A percentile compares a stretch with the other conserved stretches of the same genome.
These are phyloP conservation scores for Meandrusa payeni DNA, from an alignment of 2,888 invertebrate species.

Conservation along the genomic window DNA sequence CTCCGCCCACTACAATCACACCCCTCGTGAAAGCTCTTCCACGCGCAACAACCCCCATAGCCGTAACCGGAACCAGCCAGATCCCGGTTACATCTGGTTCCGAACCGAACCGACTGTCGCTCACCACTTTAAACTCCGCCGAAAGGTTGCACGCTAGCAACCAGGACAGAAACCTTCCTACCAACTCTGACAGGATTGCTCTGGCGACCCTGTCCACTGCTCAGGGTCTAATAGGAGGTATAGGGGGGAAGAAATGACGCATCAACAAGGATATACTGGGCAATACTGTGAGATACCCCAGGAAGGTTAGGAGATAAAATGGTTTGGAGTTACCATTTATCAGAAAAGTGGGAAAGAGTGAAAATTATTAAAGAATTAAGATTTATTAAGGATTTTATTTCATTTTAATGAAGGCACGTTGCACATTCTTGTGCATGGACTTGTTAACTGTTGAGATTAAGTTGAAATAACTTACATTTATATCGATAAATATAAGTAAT, in stretches of 20 bases:
- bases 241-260: conserved; percentile 77
- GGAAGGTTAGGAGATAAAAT: conserved; percentile 57
- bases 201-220: conserved; percentile 60
- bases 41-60: conserved; percentile 55
- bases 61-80: conserved; percentile 33
- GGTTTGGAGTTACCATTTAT: not conserved
- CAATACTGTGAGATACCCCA: conserved; percentile 46
- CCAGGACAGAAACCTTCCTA: conserved; percentile 41
- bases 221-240: conserved; percentile 62
- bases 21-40: conserved; percentile 52
- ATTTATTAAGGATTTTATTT: too few relatives aligned
- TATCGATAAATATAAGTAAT: too few relatives aligned
- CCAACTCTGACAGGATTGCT: conserved; percentile 54
- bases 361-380: too few relatives aligned
- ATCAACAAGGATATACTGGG: conserved; percentile 49
- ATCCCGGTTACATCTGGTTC: conserved; percentile 36
- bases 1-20: conserved; percentile 53
- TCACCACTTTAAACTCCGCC: conserved; percentile 50
- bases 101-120: conserved; percentile 48
- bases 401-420: too few relatives aligned
- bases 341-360: too few relatives aligned
- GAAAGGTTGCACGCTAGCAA: conserved; percentile 48
- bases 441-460: too few relatives aligned
- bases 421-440: too few relatives aligned
- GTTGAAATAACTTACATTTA: too few relatives aligned